Base-by-base conservation (phyloP, 1,140 invertebrate genomes). In the Drosophila cardini region DNA sequence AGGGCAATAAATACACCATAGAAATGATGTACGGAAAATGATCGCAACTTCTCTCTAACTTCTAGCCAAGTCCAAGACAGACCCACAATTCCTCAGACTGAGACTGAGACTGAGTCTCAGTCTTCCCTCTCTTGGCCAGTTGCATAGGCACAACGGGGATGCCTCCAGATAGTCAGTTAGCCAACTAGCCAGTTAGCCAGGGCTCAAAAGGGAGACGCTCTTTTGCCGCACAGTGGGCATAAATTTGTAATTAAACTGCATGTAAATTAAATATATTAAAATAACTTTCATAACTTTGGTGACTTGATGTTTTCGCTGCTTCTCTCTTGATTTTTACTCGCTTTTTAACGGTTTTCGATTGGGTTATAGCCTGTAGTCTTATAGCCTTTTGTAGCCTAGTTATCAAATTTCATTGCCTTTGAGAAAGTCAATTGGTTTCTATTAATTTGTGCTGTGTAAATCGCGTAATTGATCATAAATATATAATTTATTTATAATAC, bases 21-120 rank as follows among this genome's bases (percentile, higher is more conserved):
- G 83, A 87, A 89, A 87, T 87, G 83, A 89, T 87, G 84, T 87
- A 87, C 84, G 83, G 84, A 87, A 87, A 89, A 89, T 81, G 84
- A 87, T 87, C 83, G 76, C 46, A 67, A 69, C 65, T 26, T 26
- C 21, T 26, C 21, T 55, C 52, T 55, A 55, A 55, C 52, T 26
- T 74, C 72, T 74, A 72, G 56, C 63, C 68, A 45, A 18, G 65
- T 58, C 43, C 30, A 26, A 26, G 21, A 67, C 45, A 30, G 50
- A 57, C 73, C 55, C 67, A 43, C 60, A 56, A 38, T 71, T 64
- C 56, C 71, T 69, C 73, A 81, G 60, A 60, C 53, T 34, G 18
- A 10, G 10, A 40, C 10, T 6, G 11, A 40, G 38, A 11, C 34
- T 38, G 21, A 26, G 21, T 26, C 34, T 38, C 4, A 26, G 21